These are phyloP conservation scores for Stylophora pistillata DNA, from an alignment of 64 coral and sea anemone species.

Conservation along the genomic window DNA sequence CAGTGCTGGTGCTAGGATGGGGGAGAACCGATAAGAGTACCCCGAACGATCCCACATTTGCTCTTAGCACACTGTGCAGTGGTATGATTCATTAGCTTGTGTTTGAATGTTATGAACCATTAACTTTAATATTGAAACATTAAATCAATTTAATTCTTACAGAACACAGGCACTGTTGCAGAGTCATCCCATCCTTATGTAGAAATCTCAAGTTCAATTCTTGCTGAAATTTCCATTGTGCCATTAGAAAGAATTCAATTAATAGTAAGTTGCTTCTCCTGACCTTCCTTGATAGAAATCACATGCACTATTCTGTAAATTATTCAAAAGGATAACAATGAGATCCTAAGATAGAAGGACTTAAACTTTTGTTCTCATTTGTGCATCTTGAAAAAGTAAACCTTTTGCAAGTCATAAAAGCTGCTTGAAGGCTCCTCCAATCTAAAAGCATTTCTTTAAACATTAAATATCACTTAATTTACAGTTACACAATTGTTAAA, in stretches of 20 bases:
- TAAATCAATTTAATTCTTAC: neutral
- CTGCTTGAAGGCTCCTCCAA: neutral
- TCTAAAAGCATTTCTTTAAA: neutral
- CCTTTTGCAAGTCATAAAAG: too few species aligned
- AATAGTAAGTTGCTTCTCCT: slow-evolving; percentile 2
- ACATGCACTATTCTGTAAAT: neutral
- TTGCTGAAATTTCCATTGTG: neutral
- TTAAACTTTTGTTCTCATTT: too few species aligned
- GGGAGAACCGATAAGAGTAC: too few species aligned
- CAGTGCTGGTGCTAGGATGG: too few species aligned
- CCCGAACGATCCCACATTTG: too few species aligned
- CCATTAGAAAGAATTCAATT: slow-evolving; percentile 9
- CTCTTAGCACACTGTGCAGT: too few species aligned
- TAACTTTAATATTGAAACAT: neutral
- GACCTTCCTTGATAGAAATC: neutral
- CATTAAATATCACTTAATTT: too few species aligned
- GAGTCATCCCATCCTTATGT: slow-evolving; percentile 1
- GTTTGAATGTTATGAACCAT: neutral
- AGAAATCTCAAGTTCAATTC: slow-evolving; percentile 23
- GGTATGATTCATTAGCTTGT: too few species aligned
- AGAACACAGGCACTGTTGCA: neutral
- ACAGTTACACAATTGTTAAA: slow-evolving; percentile 1
- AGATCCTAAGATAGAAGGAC: too few species aligned
- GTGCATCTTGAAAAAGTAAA: too few species aligned
- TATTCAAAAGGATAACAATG: neutral